Percentiles rank a stretch among this genome's conserved stretches.
These are phyloP conservation scores for Sparidentex hasta DNA, from an alignment of 2,797 vertebrate genomes.

Conservation along the genomic window DNA sequence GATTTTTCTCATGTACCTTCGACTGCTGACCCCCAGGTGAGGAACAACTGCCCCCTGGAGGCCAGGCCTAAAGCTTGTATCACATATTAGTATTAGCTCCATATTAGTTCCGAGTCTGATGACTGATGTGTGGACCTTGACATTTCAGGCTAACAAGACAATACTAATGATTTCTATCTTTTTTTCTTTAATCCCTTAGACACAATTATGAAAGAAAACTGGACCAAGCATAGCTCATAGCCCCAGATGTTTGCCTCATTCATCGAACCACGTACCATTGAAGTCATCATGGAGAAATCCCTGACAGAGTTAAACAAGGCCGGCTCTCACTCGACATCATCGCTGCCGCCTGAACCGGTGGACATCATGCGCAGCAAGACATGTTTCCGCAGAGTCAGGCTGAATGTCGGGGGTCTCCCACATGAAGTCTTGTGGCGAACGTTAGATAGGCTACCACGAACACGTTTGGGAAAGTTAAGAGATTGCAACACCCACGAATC, in stretches of 20 bases:
- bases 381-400: conserved; percentile 94
- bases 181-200: conserved; percentile 77
- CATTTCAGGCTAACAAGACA: neutral
- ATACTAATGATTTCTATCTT: conserved; percentile 43
- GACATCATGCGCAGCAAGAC: conserved; percentile 96
- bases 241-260: conserved; percentile 64
- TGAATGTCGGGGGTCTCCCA: conserved; percentile 97
- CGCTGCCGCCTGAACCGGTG: conserved; percentile 94
- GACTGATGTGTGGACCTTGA: neutral
- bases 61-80: neutral
- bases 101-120: neutral
- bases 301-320: conserved; percentile 93
- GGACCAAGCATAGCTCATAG: conserved; percentile 80
- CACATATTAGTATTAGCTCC: no score
- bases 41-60: neutral
- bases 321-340: conserved; percentile 93
- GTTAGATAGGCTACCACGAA: conserved; percentile 96
- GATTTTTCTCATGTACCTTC: neutral
- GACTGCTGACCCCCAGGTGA: neutral
- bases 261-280: conserved; percentile 43
- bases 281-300: conserved; percentile 88
- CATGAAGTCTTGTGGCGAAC: conserved; percentile 99
- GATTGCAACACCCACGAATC: conserved; percentile 96
- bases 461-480: conserved; percentile 94
- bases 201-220: conserved; percentile 88